A percentile compares a stretch with the other conserved stretches of the same genome.
phyloP scores from a whole-genome alignment of 2,113 vertebrate species.

The Crocuta crocuta region DNA sequence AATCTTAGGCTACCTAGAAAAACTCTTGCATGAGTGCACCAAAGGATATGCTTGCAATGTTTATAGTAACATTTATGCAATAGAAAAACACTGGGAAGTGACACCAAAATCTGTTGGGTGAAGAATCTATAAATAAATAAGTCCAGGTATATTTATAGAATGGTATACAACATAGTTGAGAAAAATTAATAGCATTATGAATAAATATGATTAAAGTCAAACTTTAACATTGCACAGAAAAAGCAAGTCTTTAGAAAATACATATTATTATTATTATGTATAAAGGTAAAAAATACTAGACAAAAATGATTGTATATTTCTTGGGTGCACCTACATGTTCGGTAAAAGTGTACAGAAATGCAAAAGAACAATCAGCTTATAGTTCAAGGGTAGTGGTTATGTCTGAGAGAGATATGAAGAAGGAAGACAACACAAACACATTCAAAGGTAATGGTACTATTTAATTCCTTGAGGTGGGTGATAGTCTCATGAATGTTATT shows the following conservation, averaged over 20 bases:
- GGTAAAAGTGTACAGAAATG: neutral
- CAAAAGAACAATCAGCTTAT: neutral
- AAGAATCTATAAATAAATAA: neutral
- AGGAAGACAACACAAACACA: neutral
- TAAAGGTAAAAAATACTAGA: neutral
- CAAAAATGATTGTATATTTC: neutral
- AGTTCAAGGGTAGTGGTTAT: neutral
- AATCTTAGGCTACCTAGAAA: neutral
- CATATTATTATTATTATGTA: neutral
- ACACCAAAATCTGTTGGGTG: neutral
- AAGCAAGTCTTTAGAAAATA: neutral
- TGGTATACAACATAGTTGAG: neutral
- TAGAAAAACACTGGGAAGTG: neutral
- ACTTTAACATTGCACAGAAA: neutral
- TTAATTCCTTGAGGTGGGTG: neutral
- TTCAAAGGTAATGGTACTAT: neutral
- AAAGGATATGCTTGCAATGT: neutral
- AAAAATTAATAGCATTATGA: neutral
- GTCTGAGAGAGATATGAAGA: neutral
- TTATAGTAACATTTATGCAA: neutral
- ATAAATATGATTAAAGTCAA: neutral
- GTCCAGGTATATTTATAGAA: neutral
- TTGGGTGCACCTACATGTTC: neutral
- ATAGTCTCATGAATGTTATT: neutral
- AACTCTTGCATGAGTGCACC: neutral